Conservation (phyloP, 2,888 invertebrate genomes). For the Rugalucina vietnamica region DNA sequence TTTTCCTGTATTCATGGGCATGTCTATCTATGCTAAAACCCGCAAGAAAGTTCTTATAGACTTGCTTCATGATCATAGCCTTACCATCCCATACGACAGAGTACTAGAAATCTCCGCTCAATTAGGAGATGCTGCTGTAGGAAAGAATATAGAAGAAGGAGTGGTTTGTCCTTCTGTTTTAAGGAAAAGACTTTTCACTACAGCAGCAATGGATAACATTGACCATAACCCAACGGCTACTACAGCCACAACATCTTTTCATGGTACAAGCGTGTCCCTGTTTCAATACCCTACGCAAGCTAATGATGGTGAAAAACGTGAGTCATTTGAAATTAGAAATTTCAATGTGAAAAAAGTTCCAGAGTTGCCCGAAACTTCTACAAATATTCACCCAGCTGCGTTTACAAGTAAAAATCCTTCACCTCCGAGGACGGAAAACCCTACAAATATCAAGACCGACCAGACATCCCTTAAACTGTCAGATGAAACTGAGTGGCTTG, state of each 20-base stretch:
- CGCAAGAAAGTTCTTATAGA: constrained; percentile 57
- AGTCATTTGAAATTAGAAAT: constrained; percentile 7
- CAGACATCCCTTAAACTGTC: too few species aligned
- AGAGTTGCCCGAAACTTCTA: constrained; percentile 30
- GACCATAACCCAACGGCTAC: constrained; percentile 64
- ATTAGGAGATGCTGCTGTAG: constrained; percentile 53
- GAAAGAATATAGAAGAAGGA: constrained; percentile 48
- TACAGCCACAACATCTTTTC: constrained; percentile 44
- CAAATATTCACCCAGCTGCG: constrained; percentile 25
- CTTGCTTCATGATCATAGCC: constrained; percentile 46
- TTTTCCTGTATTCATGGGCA: constrained; percentile 23
- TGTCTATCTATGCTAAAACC: constrained; percentile 56
- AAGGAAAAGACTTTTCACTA: constrained; percentile 61
- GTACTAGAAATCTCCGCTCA: constrained; percentile 67
- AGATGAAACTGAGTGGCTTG: too few species aligned
- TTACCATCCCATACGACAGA: constrained; percentile 66
- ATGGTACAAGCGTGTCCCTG: constrained; percentile 39
- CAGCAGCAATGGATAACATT: constrained; percentile 67
- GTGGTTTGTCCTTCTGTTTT: constrained; percentile 52
- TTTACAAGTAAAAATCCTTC: not conserved
- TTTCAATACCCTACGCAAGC: constrained; percentile 22
- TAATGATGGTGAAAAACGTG: constrained; percentile 26
- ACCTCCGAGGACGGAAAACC: not conserved
- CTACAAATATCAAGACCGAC: too few species aligned
- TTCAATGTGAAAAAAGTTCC: constrained; percentile 23